A percentile compares a stretch with the other conserved stretches of the same genome.
Evolutionary conservation across 2,797 vertebrate species (phyloP).

Genomic region (Morelia viridis): DNA sequence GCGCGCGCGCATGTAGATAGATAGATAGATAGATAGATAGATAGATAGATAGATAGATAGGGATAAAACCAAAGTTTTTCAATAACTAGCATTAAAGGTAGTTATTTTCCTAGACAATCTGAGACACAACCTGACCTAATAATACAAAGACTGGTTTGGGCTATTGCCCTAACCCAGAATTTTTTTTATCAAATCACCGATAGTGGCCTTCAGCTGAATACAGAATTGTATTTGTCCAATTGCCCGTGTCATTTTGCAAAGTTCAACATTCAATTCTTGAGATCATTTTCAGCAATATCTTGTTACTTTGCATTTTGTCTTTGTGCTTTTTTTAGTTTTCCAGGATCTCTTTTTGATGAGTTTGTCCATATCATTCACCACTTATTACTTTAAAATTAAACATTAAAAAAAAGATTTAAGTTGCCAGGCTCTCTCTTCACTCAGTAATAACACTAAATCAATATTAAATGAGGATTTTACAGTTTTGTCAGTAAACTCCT

Average conservation of each 20-base stretch:
- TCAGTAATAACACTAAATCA: constrained; percentile 63
- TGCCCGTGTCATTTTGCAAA: neutral
- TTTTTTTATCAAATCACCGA: neutral
- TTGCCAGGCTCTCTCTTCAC: constrained; percentile 9
- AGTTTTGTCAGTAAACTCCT: constrained; percentile 62
- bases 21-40: too few species aligned
- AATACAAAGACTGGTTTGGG: too few species aligned
- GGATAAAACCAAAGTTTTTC: neutral
- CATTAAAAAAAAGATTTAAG: constrained; percentile 71
- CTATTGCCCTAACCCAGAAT: too few species aligned
- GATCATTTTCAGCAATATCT: neutral
- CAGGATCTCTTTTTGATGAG: neutral
- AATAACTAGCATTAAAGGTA: neutral
- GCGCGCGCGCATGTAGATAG: too few species aligned
- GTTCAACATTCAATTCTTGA: neutral
- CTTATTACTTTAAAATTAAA: constrained; percentile 63
- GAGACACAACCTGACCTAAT: too few species aligned
- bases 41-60: neutral
- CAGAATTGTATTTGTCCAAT: neutral
- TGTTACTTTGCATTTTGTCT: neutral
- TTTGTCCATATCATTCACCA: neutral
- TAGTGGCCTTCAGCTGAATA: neutral
- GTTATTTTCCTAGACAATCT: neutral
- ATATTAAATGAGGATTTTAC: constrained; percentile 77
- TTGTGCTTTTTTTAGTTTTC: neutral